Evolutionary conservation across 2,888 invertebrate species (phyloP).

Genomic region (Phlogophora meticulosa): DNA sequence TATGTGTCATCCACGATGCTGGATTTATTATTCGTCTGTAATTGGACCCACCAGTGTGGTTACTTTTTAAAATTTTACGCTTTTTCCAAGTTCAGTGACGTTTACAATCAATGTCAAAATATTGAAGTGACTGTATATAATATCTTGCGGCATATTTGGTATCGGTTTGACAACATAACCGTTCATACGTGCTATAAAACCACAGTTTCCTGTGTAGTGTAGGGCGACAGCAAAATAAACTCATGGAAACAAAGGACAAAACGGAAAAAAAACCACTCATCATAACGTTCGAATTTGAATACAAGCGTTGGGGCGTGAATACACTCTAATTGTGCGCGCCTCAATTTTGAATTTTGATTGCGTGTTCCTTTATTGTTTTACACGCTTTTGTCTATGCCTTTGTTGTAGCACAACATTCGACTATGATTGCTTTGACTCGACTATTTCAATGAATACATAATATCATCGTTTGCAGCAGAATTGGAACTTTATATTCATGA

Average conservation of each 20-base stretch:
- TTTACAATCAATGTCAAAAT: slow-evolving; percentile 33
- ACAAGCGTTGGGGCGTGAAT: slow-evolving; percentile 86
- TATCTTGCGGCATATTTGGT: slow-evolving; percentile 3
- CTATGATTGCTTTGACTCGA: slow-evolving; percentile 61
- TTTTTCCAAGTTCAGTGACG: slow-evolving; percentile 10
- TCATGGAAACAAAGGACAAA: slow-evolving; percentile 74
- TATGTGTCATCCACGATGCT: slow-evolving; percentile 46
- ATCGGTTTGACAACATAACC: slow-evolving; percentile 5
- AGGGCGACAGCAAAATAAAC: slow-evolving; percentile 48
- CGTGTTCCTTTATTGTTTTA: slow-evolving; percentile 83
- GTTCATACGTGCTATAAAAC: slow-evolving; percentile 33
- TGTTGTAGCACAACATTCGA: slow-evolving; percentile 59
- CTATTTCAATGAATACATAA: slow-evolving; percentile 57
- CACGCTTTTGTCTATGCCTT: slow-evolving; percentile 77
- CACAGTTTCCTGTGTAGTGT: slow-evolving; percentile 37
- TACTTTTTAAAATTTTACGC: slow-evolving; percentile 25
- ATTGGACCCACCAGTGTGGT: slow-evolving; percentile 33
- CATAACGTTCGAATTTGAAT: slow-evolving; percentile 83
- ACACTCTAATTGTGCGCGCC: slow-evolving; percentile 81
- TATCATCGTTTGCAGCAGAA: slow-evolving; percentile 54
- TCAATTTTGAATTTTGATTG: slow-evolving; percentile 86
- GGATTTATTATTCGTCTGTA: slow-evolving; percentile 56
- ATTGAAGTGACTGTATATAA: slow-evolving; percentile 13
- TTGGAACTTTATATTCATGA: slow-evolving; percentile 40
- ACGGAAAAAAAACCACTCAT: slow-evolving; percentile 60